phyloP scores from a whole-genome alignment of 2,797 vertebrate genomes.

The Cirrhinus molitorella region DNA sequence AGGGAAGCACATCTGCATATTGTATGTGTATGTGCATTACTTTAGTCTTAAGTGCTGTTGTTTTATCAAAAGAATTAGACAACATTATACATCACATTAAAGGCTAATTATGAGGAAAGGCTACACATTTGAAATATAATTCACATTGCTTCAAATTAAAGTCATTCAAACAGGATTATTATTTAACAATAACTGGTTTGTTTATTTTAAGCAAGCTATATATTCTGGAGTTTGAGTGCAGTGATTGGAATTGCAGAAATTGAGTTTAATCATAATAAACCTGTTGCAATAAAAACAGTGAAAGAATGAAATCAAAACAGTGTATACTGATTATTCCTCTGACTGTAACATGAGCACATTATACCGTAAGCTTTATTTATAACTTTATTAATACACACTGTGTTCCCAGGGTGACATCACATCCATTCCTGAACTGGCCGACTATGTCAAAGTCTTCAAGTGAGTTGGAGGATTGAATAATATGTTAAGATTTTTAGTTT shows the following conservation, averaged over 20 bases:
- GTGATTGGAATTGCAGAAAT: not conserved
- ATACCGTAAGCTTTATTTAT: not conserved
- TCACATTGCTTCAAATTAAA: not conserved
- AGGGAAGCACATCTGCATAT: not conserved
- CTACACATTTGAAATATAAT: not conserved
- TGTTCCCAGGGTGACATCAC: conserved; percentile 94
- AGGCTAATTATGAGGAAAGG: not conserved
- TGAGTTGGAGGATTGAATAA: conserved; percentile 79
- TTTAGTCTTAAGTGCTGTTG: not conserved
- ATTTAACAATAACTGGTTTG: not conserved
- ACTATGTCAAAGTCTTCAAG: conserved; percentile 99
- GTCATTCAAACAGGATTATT: not conserved
- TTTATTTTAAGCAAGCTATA: not conserved
- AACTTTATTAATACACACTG: conserved; percentile 17
- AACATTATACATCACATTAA: not conserved
- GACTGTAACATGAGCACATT: not conserved
- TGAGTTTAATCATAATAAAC: not conserved
- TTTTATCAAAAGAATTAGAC: not conserved
- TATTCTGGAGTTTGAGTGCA: not conserved
- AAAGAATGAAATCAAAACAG: not conserved
- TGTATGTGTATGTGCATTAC: not conserved
- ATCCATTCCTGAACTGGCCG: conserved; percentile 97
- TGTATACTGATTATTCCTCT: not conserved
- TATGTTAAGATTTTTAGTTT: not conserved
- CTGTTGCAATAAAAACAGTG: not conserved